These are phyloP conservation scores for Mythimna ferrago DNA, from an alignment of 2,888 invertebrate genomes.

Conservation along the genomic window DNA sequence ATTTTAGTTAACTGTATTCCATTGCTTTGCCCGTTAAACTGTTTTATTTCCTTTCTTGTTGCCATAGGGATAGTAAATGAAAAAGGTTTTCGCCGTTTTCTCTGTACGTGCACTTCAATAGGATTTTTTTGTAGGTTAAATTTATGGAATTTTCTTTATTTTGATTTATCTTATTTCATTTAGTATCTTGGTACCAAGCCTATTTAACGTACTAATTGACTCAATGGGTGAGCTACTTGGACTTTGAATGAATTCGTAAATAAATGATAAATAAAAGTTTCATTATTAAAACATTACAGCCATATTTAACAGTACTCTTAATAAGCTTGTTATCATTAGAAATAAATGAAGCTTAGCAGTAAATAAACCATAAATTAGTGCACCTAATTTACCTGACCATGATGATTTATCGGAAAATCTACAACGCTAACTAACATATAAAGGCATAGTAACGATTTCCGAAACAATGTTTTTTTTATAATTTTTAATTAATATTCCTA, in stretches of 20 bases:
- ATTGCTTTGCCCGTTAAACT: neutral
- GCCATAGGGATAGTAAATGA: neutral
- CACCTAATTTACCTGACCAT: neutral
- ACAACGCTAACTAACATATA: neutral
- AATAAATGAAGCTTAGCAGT: neutral
- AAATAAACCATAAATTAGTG: neutral
- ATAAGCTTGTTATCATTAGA: neutral
- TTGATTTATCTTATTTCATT: neutral
- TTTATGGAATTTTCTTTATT: constrained; percentile 12
- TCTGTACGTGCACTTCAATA: neutral
- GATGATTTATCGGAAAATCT: neutral
- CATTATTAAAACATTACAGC: neutral
- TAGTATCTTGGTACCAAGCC: neutral
- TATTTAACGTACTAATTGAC: neutral
- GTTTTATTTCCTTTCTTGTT: neutral
- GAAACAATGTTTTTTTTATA: neutral
- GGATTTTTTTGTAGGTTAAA: neutral
- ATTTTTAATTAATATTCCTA: neutral
- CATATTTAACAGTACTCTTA: neutral
- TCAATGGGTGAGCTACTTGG: neutral
- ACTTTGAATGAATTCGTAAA: neutral
- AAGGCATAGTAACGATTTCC: neutral
- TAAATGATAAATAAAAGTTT: neutral
- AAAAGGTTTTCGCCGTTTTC: neutral
- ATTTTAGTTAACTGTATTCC: neutral